These are phyloP conservation scores for Spisula subtruncata DNA, from an alignment of 2,888 invertebrate species.

Conservation along the genomic window DNA sequence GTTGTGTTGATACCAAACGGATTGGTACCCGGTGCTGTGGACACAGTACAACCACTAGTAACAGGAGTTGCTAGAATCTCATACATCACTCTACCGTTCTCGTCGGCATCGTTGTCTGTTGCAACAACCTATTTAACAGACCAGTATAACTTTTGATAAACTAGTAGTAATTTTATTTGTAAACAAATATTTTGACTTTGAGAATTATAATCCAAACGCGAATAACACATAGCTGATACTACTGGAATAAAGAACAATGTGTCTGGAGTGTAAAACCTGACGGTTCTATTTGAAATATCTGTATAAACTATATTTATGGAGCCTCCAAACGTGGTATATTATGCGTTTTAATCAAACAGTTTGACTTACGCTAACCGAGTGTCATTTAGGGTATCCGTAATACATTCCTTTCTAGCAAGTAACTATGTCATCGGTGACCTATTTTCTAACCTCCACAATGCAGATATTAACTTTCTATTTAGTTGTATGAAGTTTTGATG, in stretches of 20 bases:
- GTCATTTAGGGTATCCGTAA: too few relatives aligned
- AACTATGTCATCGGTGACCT: too few relatives aligned
- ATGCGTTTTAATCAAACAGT: too few relatives aligned
- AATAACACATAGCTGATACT: too few relatives aligned
- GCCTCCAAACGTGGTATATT: background rate
- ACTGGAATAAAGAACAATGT: too few relatives aligned
- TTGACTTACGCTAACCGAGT: too few relatives aligned
- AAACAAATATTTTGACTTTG: background rate
- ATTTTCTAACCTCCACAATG: background rate
- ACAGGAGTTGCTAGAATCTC: background rate
- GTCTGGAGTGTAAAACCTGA: too few relatives aligned
- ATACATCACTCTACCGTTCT: constrained; percentile 50
- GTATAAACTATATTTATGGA: background rate
- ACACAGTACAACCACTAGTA: background rate
- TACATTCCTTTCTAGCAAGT: too few relatives aligned
- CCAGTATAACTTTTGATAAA: background rate
- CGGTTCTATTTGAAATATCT: too few relatives aligned
- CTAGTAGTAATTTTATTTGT: background rate
- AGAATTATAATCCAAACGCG: background rate
- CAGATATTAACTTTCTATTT: background rate
- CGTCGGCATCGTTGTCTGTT: constrained; percentile 52
- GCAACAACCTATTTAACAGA: constrained; percentile 58
- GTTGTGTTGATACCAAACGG: constrained; percentile 29
- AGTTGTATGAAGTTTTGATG: too few relatives aligned
- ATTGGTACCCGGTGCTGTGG: background rate